Conservation (phyloP, 2,797 vertebrate genomes). For the Diceros bicornis region DNA sequence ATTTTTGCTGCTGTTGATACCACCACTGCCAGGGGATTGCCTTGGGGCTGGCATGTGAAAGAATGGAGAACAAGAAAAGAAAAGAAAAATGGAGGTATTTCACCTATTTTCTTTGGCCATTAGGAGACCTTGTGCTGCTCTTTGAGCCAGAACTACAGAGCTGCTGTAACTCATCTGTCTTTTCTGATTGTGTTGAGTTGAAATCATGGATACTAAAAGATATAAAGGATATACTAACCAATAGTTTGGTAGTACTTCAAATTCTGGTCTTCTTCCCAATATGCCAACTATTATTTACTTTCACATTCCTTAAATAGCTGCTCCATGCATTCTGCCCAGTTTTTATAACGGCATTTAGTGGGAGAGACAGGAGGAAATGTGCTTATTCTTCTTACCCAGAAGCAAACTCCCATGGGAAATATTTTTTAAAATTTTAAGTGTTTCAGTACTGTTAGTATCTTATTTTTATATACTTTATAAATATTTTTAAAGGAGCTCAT, state of each 20-base stretch:
- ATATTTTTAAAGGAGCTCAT: not conserved
- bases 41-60: not conserved
- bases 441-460: not conserved
- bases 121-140: not conserved
- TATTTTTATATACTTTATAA: slow-evolving; percentile 46
- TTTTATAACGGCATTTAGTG: not conserved
- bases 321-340: not conserved
- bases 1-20: not conserved
- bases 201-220: not conserved
- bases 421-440: not conserved
- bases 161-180: not conserved
- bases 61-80: not conserved
- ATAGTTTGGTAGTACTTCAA: not conserved
- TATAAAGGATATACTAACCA: not conserved
- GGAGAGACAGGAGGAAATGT: not conserved
- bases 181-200: not conserved
- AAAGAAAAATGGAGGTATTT: not conserved
- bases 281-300: not conserved
- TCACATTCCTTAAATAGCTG: not conserved
- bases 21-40: not conserved
- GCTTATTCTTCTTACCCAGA: not conserved
- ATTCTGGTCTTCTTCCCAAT: not conserved
- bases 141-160: not conserved
- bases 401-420: not conserved
- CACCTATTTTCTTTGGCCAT: not conserved